Evolutionary conservation across 2,888 invertebrate species (phyloP).

Genomic region (Pristionchus japonicus): DNA sequence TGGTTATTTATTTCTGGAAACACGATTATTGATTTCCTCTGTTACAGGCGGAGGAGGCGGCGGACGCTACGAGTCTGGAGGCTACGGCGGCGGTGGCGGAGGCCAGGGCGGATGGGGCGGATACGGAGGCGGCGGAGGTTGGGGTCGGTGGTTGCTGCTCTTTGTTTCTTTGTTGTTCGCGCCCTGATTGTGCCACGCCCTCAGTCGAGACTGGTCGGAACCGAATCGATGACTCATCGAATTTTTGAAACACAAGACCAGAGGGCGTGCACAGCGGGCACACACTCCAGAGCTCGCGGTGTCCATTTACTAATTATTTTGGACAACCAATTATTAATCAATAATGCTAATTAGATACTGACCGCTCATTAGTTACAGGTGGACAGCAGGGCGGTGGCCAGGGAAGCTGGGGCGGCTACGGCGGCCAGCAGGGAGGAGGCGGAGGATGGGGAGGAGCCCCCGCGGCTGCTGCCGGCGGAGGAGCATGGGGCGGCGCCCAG

Average conservation of each 20-base stretch:
- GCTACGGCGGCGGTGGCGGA: constrained; percentile 15
- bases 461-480: too few relatives aligned
- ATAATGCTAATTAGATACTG: background rate
- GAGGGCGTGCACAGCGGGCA: background rate
- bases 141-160: background rate
- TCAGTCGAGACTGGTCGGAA: too few relatives aligned
- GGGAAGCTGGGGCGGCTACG: constrained; percentile 5
- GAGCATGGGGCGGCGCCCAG: background rate
- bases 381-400: constrained; percentile 19
- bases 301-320: background rate
- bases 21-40: too few relatives aligned
- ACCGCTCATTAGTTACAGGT: background rate
- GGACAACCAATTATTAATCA: background rate
- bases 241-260: too few relatives aligned
- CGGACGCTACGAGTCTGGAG: constrained; percentile 18
- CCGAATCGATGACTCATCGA: too few relatives aligned
- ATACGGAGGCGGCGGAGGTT: constrained; percentile 24
- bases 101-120: constrained; percentile 23
- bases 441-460: background rate
- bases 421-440: background rate
- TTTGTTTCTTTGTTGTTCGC: background rate
- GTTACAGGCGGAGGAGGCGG: constrained; percentile 25
- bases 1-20: too few relatives aligned
- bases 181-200: too few relatives aligned
- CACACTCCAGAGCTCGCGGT: background rate